Percentiles rank a stretch among this genome's conserved stretches.
These are phyloP conservation scores for Caenorhabditis sinica DNA, from an alignment of 2,888 invertebrate genomes.

Conservation along the genomic window DNA sequence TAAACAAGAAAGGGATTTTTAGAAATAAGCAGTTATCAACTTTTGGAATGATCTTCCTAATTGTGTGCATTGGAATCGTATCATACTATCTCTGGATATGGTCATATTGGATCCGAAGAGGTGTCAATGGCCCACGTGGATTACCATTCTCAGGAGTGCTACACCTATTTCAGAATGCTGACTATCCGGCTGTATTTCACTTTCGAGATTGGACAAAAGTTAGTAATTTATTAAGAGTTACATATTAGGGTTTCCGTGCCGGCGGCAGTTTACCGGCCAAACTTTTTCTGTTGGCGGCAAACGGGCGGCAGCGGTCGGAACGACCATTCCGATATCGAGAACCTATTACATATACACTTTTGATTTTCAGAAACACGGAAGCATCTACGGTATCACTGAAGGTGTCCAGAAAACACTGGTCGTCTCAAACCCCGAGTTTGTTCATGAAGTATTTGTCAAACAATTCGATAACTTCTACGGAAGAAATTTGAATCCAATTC, in stretches of 20 bases:
- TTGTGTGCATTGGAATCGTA: constrained; percentile 26
- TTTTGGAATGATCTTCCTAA: too few species aligned
- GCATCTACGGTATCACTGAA: constrained; percentile 71
- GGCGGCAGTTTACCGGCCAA: too few species aligned
- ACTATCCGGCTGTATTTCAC: constrained; percentile 15
- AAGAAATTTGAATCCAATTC: constrained; percentile 83
- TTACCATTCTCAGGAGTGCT: constrained; percentile 62
- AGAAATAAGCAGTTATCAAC: too few species aligned
- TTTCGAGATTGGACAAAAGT: constrained; percentile 76
- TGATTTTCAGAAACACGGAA: constrained; percentile 64
- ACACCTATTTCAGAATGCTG: constrained; percentile 14
- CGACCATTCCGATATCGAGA: too few species aligned
- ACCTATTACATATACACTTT: too few species aligned
- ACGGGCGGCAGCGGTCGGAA: too few species aligned
- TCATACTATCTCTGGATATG: constrained; percentile 62
- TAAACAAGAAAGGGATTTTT: too few species aligned
- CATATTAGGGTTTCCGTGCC: too few species aligned
- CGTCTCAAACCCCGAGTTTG: constrained; percentile 84
- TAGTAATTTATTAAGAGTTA: too few species aligned
- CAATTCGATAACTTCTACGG: constrained; percentile 85
- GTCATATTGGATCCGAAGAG: constrained; percentile 69
- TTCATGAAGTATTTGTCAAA: constrained; percentile 84
- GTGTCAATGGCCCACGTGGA: constrained; percentile 66
- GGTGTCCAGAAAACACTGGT: constrained; percentile 82
- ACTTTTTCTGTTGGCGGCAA: too few species aligned